These are phyloP conservation scores for Diabrotica undecimpunctata DNA, from an alignment of 1,140 invertebrate genomes.

Conservation along the genomic window DNA sequence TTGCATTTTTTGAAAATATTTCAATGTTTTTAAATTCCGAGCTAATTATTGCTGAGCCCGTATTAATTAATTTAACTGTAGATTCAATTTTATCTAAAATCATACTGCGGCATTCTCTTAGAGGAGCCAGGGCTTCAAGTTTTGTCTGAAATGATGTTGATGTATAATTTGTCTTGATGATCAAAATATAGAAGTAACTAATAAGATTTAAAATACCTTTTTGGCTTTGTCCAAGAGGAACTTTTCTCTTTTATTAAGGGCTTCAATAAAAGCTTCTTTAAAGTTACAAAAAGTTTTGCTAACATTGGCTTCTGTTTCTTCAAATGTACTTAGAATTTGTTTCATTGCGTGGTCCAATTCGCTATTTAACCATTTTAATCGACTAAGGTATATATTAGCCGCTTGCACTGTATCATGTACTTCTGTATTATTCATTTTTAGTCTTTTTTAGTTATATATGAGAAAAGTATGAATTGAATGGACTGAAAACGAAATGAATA, in stretches of 20 bases:
- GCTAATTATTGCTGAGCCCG: conserved; percentile 24
- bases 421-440: conserved; percentile 19
- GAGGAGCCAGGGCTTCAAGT: conserved; percentile 30
- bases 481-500: background rate
- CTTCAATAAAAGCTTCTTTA: conserved; percentile 24
- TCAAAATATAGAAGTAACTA: background rate
- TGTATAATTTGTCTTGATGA: background rate
- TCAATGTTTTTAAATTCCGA: conserved; percentile 16
- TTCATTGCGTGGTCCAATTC: conserved; percentile 30
- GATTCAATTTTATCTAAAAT: conserved; percentile 33
- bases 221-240: conserved; percentile 28
- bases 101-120: conserved; percentile 28
- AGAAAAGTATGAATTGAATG: background rate
- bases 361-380: conserved; percentile 27
- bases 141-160: conserved; percentile 25
- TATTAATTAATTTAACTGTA: conserved; percentile 29
- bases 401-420: conserved; percentile 30
- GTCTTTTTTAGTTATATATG: background rate
- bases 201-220: conserved; percentile 20
- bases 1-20: conserved; percentile 30
- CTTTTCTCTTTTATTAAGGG: conserved; percentile 29
- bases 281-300: conserved; percentile 32
- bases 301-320: conserved; percentile 30
- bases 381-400: conserved; percentile 33
- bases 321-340: conserved; percentile 31